A percentile compares a stretch with the other conserved stretches of the same genome.
Evolutionary conservation across 1,140 invertebrate species (phyloP).

Genomic region (Drosophila orosa): DNA sequence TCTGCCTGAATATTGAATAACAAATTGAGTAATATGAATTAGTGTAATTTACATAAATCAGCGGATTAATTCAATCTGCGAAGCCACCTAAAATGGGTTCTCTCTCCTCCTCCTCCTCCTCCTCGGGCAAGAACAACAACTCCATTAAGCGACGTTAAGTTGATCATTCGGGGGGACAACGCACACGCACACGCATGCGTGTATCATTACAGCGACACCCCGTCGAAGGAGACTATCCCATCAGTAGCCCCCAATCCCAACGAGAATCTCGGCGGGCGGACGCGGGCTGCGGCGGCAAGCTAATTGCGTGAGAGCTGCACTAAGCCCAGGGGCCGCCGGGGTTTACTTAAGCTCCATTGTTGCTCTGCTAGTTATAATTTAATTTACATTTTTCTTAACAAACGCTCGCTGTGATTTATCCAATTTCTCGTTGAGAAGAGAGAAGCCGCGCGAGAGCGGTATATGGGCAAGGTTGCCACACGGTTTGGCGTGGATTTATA

Average conservation of each 20-base stretch:
- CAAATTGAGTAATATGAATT: conserved; percentile 81
- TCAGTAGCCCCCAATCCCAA: conserved; percentile 31
- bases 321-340: conserved; percentile 49
- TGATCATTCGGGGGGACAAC: conserved; percentile 37
- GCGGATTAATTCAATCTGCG: conserved; percentile 76
- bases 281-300: conserved; percentile 13
- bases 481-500: too few relatives aligned
- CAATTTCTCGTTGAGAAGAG: conserved; percentile 34
- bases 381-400: conserved; percentile 75
- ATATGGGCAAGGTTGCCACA: conserved; percentile 53
- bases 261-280: conserved; percentile 19
- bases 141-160: conserved; percentile 79
- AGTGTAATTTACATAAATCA: conserved; percentile 82
- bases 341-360: conserved; percentile 69
- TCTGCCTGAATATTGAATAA: conserved; percentile 69
- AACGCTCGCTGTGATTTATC: conserved; percentile 42
- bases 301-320: conserved; percentile 61
- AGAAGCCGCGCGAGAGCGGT: conserved; percentile 22
- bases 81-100: conserved; percentile 55
- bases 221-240: conserved; percentile 4
- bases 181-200: conserved; percentile 24
- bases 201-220: conserved; percentile 58
- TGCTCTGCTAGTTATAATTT: conserved; percentile 76
- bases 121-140: conserved; percentile 62
- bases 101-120: too few relatives aligned